Evolutionary conservation across 2,888 invertebrate species (phyloP).

Genomic region (Agrochola circellaris): DNA sequence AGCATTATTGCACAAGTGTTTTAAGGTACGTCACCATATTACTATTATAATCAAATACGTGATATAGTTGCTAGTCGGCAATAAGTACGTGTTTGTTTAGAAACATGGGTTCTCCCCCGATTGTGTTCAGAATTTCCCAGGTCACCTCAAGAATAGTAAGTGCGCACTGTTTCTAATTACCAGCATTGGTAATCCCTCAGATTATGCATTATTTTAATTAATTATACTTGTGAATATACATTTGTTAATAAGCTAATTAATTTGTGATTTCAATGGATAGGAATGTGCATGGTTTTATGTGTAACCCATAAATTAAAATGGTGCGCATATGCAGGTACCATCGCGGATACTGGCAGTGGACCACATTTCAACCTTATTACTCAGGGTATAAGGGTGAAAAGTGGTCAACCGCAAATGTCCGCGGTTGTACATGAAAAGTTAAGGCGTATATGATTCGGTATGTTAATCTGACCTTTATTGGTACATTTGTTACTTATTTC

Average conservation of each 20-base stretch:
- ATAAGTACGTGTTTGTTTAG: conserved; percentile 21
- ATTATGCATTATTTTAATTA: conserved; percentile 40
- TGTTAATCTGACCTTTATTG: not conserved
- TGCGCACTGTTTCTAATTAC: conserved; percentile 35
- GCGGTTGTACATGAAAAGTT: not conserved
- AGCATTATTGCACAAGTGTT: conserved; percentile 1
- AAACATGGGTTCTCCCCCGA: conserved; percentile 35
- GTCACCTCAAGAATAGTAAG: conserved; percentile 33
- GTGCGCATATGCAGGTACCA: not conserved
- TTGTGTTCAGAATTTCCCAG: conserved; percentile 23
- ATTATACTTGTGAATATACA: conserved; percentile 24
- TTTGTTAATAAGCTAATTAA: conserved; percentile 17
- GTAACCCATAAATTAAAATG: not conserved
- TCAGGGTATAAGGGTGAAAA: too few relatives aligned
- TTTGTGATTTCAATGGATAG: conserved; percentile 42
- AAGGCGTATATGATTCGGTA: not conserved
- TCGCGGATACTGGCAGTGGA: too few relatives aligned
- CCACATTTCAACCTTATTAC: too few relatives aligned
- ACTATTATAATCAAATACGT: conserved; percentile 45
- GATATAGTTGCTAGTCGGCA: conserved; percentile 7
- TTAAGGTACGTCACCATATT: conserved; percentile 6
- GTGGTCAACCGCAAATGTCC: too few relatives aligned
- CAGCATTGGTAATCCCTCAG: conserved; percentile 37
- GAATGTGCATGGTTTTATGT: conserved; percentile 14
- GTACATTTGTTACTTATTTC: not conserved